Conservation (phyloP, 1,140 invertebrate genomes). For the Globodera rostochiensis region DNA sequence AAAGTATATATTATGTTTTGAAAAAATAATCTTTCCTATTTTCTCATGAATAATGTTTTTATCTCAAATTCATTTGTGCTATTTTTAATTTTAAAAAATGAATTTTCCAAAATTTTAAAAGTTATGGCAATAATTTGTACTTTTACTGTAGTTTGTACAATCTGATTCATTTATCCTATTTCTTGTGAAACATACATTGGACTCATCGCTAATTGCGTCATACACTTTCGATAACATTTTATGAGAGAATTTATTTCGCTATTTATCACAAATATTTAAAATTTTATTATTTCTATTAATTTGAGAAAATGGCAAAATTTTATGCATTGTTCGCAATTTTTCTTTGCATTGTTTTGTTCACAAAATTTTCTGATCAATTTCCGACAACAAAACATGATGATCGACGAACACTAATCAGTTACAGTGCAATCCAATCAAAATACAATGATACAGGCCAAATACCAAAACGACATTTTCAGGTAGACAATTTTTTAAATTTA, state of each 20-base stretch:
- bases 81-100: too few species aligned
- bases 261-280: not conserved
- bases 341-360: not conserved
- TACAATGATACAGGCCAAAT: not conserved
- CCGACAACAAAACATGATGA: not conserved
- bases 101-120: too few species aligned
- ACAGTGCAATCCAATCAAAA: not conserved
- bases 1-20: too few species aligned
- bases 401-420: not conserved
- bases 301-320: not conserved
- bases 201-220: not conserved
- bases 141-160: too few species aligned
- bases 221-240: not conserved
- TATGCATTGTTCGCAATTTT: not conserved
- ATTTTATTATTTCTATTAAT: not conserved
- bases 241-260: not conserved
- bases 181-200: too few species aligned
- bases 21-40: too few species aligned
- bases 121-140: too few species aligned
- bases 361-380: not conserved
- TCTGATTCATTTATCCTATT: too few species aligned
- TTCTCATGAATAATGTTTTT: too few species aligned
- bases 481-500: not conserved
- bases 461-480: constrained; percentile 6
- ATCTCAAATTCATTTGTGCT: too few species aligned